Percentiles rank a stretch among this genome's conserved stretches.
These are phyloP conservation scores for Tuta absoluta DNA, from an alignment of 2,888 invertebrate genomes.

Conservation along the genomic window DNA sequence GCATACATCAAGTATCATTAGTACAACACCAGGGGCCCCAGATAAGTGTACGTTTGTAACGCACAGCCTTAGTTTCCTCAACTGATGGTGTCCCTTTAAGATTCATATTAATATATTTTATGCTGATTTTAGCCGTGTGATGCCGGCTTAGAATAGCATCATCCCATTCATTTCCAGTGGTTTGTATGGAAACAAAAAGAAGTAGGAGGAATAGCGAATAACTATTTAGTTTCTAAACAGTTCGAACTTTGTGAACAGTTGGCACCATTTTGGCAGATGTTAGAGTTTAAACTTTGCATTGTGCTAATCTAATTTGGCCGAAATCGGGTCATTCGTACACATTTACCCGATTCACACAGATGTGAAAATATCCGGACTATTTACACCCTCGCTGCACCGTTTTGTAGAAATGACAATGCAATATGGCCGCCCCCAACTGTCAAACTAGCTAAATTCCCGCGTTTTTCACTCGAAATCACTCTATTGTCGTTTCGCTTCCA, in stretches of 20 bases:
- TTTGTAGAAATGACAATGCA: slow-evolving; percentile 50
- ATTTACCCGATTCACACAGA: slow-evolving; percentile 35
- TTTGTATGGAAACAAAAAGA: no score
- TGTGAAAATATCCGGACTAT: slow-evolving; percentile 34
- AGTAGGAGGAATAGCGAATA: no score
- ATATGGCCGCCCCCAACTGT: slow-evolving; percentile 66
- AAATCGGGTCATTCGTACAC: slow-evolving; percentile 15
- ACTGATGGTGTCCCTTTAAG: no score
- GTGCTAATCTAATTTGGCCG: slow-evolving; percentile 9
- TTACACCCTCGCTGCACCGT: slow-evolving; percentile 31
- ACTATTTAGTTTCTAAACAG: neutral
- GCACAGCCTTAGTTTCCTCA: no score
- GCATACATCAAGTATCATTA: no score
- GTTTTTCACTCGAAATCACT: slow-evolving; percentile 47
- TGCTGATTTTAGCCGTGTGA: no score
- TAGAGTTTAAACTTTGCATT: slow-evolving; percentile 14
- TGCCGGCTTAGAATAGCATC: no score
- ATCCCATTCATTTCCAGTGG: no score
- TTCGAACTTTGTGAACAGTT: slow-evolving; percentile 2
- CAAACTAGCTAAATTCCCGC: slow-evolving; percentile 64
- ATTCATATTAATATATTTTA: no score
- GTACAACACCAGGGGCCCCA: no score
- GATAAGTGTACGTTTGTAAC: no score
- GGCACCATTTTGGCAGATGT: neutral
- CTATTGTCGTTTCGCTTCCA: slow-evolving; percentile 51